Percentiles rank a stretch among this genome's conserved stretches.
Evolutionary conservation across 2,113 vertebrate species (phyloP).

Genomic region (Peromyscus leucopus): DNA sequence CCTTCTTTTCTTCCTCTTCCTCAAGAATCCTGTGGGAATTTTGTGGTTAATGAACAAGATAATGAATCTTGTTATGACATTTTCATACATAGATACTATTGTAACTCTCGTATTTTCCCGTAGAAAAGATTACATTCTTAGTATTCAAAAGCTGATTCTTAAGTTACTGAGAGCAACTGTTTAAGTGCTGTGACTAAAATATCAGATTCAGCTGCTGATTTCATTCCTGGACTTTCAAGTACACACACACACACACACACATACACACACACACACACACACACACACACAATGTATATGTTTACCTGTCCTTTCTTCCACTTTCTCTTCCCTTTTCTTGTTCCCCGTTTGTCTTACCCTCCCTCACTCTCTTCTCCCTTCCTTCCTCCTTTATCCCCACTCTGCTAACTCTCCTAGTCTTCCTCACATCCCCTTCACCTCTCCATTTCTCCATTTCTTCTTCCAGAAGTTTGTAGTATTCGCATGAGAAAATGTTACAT

Average conservation of each 20-base stretch:
- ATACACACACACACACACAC: not conserved
- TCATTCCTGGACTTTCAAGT: not conserved
- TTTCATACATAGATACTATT: not conserved
- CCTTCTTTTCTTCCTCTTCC: not conserved
- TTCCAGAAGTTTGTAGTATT: not conserved
- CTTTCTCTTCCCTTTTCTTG: too few species aligned
- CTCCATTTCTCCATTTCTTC: not conserved
- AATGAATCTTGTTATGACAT: not conserved
- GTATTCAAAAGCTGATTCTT: constrained; percentile 27
- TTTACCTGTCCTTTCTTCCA: not conserved
- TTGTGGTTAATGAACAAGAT: not conserved
- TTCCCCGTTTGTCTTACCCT: not conserved
- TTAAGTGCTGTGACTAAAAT: not conserved
- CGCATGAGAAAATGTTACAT: not conserved
- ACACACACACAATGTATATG: not conserved
- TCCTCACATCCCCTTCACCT: not conserved
- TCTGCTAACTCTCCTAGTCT: not conserved
- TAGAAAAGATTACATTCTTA: not conserved
- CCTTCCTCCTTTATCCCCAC: not conserved
- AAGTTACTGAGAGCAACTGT: not conserved
- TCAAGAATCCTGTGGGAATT: not conserved
- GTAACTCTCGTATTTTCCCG: not conserved
- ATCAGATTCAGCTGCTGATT: constrained; percentile 1
- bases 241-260: not conserved
- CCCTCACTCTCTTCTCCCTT: rapidly evolving